These are phyloP conservation scores for Pedionomus torquatus DNA, from an alignment of 2,113 vertebrate genomes.

Conservation along the genomic window DNA sequence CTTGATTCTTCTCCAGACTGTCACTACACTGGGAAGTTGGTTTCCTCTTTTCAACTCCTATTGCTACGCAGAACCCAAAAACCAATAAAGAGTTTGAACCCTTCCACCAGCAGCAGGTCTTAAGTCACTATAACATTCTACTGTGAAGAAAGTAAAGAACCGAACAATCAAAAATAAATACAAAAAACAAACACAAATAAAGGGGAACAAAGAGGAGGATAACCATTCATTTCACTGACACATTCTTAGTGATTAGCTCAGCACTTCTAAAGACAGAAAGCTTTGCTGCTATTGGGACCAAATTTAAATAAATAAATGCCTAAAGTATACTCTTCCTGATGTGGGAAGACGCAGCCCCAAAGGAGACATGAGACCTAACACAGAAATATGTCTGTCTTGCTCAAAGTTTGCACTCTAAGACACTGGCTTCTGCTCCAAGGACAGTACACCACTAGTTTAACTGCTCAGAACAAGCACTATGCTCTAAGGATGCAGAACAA, in stretches of 20 bases:
- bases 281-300: neutral
- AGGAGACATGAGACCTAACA: neutral
- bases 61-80: neutral
- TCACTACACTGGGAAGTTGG: neutral
- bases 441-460: neutral
- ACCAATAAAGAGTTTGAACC: neutral
- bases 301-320: neutral
- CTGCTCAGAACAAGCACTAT: neutral
- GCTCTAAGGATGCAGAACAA: neutral
- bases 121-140: neutral
- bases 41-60: neutral
- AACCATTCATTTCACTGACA: neutral
- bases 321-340: neutral
- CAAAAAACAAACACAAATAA: neutral
- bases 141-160: neutral
- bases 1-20: neutral
- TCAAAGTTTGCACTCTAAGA: neutral
- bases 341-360: fast-evolving
- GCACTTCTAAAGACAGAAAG: neutral
- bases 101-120: neutral
- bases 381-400: neutral
- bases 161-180: neutral
- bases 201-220: fast-evolving
- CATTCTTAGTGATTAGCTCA: neutral
- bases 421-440: neutral